Evolutionary conservation across 2,888 invertebrate genomes (phyloP).

Genomic region (Tipula unca): DNA sequence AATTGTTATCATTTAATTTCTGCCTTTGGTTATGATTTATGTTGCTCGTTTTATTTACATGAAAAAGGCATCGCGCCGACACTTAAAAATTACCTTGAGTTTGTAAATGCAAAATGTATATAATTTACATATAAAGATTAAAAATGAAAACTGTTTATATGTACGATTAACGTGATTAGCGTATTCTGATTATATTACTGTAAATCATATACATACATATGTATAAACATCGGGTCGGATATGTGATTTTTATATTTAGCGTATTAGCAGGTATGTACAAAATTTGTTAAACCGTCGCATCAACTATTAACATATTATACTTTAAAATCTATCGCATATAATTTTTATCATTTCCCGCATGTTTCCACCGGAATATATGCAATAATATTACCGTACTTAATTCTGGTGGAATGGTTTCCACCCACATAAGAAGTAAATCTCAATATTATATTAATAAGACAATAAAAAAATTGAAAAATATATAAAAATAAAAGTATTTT

Average conservation of each 20-base stretch:
- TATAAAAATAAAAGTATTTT: background rate
- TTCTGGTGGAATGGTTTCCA: background rate
- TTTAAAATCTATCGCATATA: background rate
- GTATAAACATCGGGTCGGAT: background rate
- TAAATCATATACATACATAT: background rate
- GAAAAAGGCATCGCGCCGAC: background rate
- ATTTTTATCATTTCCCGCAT: background rate
- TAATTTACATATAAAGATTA: background rate
- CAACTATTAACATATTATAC: background rate
- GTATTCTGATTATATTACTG: background rate
- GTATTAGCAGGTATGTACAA: background rate
- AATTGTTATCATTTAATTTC: background rate
- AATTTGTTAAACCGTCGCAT: background rate
- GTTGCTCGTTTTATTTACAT: background rate
- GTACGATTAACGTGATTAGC: background rate
- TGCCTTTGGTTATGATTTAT: background rate
- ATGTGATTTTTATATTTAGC: background rate
- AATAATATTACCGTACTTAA: background rate
- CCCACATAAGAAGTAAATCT: background rate
- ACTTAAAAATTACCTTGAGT: background rate
- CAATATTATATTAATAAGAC: background rate
- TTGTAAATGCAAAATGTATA: background rate
- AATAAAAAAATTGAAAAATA: conserved; percentile 1
- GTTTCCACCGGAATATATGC: background rate
- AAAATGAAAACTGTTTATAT: background rate